Conservation (phyloP, 1,140 invertebrate genomes). For the Ruditapes philippinarum region DNA sequence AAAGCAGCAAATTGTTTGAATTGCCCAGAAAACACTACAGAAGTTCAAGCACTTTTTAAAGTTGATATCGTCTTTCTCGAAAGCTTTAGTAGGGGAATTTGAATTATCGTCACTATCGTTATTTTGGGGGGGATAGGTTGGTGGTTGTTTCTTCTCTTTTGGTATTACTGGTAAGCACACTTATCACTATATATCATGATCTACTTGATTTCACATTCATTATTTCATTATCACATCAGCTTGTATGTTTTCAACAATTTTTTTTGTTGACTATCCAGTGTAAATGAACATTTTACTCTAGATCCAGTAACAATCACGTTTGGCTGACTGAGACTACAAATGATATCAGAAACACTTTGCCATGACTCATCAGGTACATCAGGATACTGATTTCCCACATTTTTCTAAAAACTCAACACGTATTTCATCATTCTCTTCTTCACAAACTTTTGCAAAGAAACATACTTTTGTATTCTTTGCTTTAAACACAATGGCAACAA, state of each 20-base stretch:
- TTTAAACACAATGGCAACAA: neutral
- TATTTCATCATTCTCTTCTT: neutral
- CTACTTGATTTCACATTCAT: neutral
- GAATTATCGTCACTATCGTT: no score
- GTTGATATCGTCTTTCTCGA: no score
- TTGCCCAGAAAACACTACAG: no score
- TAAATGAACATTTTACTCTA: neutral
- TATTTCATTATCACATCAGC: neutral
- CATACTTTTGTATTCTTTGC: neutral
- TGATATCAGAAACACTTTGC: neutral
- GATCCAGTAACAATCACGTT: neutral
- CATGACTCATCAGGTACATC: neutral
- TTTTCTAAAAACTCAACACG: neutral
- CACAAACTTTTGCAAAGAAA: neutral
- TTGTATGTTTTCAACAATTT: neutral
- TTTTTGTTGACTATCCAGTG: neutral
- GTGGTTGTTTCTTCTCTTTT: no score
- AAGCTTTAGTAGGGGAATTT: no score
- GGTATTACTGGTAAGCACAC: no score
- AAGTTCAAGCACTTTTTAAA: no score
- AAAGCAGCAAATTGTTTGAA: no score
- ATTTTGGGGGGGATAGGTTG: no score
- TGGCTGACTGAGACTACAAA: neutral
- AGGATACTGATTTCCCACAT: neutral
- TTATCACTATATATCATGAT: neutral